phyloP scores from a whole-genome alignment of 2,888 invertebrate species.

The Hyposoter didymator region DNA sequence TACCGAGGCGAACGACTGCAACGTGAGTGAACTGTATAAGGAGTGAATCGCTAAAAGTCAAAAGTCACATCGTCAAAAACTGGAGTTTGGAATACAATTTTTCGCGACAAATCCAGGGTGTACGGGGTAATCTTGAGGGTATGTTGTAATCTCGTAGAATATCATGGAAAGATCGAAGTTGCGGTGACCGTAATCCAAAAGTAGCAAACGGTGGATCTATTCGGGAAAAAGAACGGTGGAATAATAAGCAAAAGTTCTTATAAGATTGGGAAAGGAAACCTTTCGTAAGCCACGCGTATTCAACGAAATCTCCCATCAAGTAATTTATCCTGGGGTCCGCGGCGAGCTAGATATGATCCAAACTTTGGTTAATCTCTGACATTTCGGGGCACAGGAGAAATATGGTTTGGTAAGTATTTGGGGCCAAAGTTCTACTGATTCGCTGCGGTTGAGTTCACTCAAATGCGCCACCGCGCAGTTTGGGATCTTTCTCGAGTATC shows the following conservation, averaged over 20 bases:
- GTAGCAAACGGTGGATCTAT: neutral
- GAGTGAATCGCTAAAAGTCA: neutral
- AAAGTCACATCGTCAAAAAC: neutral
- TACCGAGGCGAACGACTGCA: neutral
- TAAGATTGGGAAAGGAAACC: neutral
- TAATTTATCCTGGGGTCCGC: slow-evolving; percentile 3
- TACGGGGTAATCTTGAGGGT: no score
- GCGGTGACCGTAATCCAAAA: neutral
- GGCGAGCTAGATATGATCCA: neutral
- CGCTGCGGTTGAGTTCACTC: slow-evolving; percentile 10
- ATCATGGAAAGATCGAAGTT: neutral
- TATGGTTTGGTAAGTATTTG: slow-evolving; percentile 6
- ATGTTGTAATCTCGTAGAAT: neutral
- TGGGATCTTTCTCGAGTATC: neutral
- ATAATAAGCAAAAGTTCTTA: slow-evolving; percentile 8
- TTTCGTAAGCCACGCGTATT: neutral
- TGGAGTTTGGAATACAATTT: neutral
- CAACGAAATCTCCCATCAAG: slow-evolving; percentile 4
- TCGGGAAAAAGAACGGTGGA: neutral
- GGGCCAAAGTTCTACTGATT: slow-evolving; percentile 5
- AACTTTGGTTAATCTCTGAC: slow-evolving; percentile 12
- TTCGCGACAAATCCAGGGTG: neutral
- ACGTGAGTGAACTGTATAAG: neutral
- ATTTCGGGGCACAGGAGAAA: neutral
- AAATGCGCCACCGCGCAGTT: neutral